phyloP scores from a whole-genome alignment of 2,113 vertebrate genomes.

The Chrysemys picta region DNA sequence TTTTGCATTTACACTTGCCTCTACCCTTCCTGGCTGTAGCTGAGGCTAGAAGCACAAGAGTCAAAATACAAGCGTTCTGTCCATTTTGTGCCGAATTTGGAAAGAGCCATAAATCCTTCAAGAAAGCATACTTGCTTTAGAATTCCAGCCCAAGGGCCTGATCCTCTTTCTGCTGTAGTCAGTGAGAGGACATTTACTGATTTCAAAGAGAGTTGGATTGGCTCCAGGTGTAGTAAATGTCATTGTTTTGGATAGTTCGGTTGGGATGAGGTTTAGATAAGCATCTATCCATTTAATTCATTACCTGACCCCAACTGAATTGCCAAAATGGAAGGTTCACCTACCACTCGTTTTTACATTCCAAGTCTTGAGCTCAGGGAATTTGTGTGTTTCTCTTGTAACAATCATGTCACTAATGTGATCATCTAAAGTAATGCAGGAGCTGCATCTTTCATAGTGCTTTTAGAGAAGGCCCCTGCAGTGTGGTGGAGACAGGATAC shows the following conservation, averaged over 20 bases:
- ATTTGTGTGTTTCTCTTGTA: slow-evolving; percentile 65
- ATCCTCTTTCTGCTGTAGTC: slow-evolving; percentile 28
- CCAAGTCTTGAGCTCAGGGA: slow-evolving; percentile 57
- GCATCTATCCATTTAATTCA: slow-evolving; percentile 43
- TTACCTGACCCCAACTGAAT: slow-evolving; percentile 47
- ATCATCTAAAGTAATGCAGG: slow-evolving; percentile 55
- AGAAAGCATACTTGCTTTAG: slow-evolving; percentile 30
- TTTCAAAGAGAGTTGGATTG: slow-evolving; percentile 60
- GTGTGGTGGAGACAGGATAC: neutral
- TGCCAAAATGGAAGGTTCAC: slow-evolving; percentile 48
- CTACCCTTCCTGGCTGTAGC: slow-evolving; percentile 4
- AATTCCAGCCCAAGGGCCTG: neutral
- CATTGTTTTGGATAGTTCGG: slow-evolving; percentile 24
- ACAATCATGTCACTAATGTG: slow-evolving; percentile 41
- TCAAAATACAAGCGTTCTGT: neutral
- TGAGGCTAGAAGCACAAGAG: neutral
- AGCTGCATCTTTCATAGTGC: neutral
- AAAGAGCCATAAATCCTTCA: neutral
- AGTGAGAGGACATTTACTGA: slow-evolving; percentile 40
- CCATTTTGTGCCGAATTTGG: neutral
- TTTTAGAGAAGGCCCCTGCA: slow-evolving; percentile 16
- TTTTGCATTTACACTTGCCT: slow-evolving; percentile 16
- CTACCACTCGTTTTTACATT: slow-evolving; percentile 58
- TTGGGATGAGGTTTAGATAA: neutral
- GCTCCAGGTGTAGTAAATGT: slow-evolving; percentile 20